Base-by-base conservation (phyloP, 2,113 vertebrate genomes). In the Irena cyanogastra region DNA sequence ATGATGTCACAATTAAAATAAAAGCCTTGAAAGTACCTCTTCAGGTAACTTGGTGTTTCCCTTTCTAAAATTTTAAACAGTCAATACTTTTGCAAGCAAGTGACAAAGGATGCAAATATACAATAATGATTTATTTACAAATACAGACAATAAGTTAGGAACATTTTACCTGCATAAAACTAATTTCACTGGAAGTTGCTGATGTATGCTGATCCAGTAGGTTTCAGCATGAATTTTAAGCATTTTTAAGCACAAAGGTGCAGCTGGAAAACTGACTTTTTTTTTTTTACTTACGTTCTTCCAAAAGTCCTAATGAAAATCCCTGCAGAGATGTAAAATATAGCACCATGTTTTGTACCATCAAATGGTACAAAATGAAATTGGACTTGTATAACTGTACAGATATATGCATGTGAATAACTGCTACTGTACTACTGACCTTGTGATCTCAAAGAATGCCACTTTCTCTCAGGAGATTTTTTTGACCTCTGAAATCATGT, bases 401-500 rank as follows among this genome's bases (percentile, higher is more conserved):
- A 83, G 47, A 84, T 19, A 41, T 16, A 84, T 47, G 63, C 30
- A 92, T 0, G 0, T 57, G 72, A 84, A 50, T 89, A 93, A 72
- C 87, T 95, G 83, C 87, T 81, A 64, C 84, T 72, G 19, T 80
- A 79, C 45, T 79, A 53, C 97, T 96, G 87, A 98, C 97, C 98
- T 97, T 97, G 92, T 95, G 94, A 95, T 87, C 90, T 95, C 93
- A 96, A 95, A 95, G 88, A 97, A 97, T 1, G 3, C 56, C 89
- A 88, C 87, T 94, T 89, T 97, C 59, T 97, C 93, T 94, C 72
- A 69, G 91, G 83, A 97, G 96, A 95, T 54, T 94, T 93, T 93
- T 96, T 97, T 98, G 69, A 95, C 76, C 74, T 97, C 91, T 92
- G 90, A 97, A 97, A 97, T 87, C 83, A 97, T 92, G 57, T 96